Evolutionary conservation across 2,113 vertebrate species (phyloP), one percentile per base, ranked within the genome.

Genomic region (Cheilinus undulatus): DNA sequence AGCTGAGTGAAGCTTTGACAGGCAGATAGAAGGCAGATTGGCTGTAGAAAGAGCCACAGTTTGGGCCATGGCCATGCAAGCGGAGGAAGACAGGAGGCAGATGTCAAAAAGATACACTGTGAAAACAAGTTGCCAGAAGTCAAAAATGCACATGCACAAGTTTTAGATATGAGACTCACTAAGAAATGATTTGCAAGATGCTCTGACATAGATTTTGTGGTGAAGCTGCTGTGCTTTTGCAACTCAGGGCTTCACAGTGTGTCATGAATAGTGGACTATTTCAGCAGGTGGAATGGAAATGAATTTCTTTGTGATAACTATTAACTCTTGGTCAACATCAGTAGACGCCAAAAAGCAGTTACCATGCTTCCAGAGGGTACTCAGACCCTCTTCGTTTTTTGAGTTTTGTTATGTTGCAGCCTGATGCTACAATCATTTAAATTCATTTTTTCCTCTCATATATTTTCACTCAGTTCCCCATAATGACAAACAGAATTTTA

Each of bases 31-130:
- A 56, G 76, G 76, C 66, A 73, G 78, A 75, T 12, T 67, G 82
- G 58, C 78, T 73, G 82, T 13, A 76, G 78, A 60, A 84, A 48
- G 48, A 66, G 48, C 72, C 61, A 54, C 2, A 75, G 82, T 68
- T 69, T 77, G 70, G 68, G 85, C 52, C 49, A 28, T 60, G 59
- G 69, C 48, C 36, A 88, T 87, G 88, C 84, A 89, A 85, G 85
- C 65, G 78, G 61, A 86, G 61, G 69, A 62, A 69, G 71, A 84
- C 24, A 85, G 64, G 67, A 83, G 34, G 62, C 72, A 76, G 65
- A 77, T 5, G 48, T 77, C 61, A 80, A 67, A 74, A 40, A 78
- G 34, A 75, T 26, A 19, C 19, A 66, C 61, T 66, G 65, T 60
- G 60, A 78, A 73, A 83, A 79, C 61, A 73, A 63, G 69, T 49